A percentile compares a stretch with the other conserved stretches of the same genome.
Evolutionary conservation across 2,797 vertebrate genomes (phyloP).

Genomic region (Malacoraja senta): DNA sequence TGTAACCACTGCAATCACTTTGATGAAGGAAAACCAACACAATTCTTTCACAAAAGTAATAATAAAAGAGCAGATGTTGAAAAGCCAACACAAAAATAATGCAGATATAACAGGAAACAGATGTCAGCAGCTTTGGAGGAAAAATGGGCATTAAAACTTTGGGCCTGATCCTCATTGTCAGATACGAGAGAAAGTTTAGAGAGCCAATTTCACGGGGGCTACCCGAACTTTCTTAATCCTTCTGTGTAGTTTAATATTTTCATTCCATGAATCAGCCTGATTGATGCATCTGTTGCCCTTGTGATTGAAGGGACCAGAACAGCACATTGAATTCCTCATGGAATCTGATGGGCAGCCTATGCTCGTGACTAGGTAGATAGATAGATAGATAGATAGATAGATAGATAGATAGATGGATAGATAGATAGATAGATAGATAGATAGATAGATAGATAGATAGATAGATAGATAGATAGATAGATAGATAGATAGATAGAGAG

Average conservation of each 20-base stretch:
- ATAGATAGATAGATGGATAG: no score
- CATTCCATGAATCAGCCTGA: background rate
- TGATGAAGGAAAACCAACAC: background rate
- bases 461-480: no score
- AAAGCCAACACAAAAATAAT: background rate
- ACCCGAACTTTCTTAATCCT: background rate
- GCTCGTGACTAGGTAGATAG: no score
- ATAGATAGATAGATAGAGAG: no score
- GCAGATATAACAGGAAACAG: background rate
- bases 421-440: no score
- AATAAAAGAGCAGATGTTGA: background rate
- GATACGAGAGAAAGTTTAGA: background rate
- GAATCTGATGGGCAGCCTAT: background rate
- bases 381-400: no score
- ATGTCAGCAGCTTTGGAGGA: no score
- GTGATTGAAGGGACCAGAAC: background rate
- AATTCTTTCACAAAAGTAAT: background rate
- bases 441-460: no score
- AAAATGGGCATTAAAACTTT: background rate
- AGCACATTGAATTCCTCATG: background rate
- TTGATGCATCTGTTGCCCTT: background rate
- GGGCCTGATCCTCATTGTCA: background rate
- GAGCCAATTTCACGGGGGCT: background rate
- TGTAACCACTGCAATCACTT: background rate
- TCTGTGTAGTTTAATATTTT: background rate